Percentiles rank a stretch among this genome's conserved stretches.
Evolutionary conservation across 2,113 vertebrate species (phyloP).

Genomic region (Bujurquina vittata): DNA sequence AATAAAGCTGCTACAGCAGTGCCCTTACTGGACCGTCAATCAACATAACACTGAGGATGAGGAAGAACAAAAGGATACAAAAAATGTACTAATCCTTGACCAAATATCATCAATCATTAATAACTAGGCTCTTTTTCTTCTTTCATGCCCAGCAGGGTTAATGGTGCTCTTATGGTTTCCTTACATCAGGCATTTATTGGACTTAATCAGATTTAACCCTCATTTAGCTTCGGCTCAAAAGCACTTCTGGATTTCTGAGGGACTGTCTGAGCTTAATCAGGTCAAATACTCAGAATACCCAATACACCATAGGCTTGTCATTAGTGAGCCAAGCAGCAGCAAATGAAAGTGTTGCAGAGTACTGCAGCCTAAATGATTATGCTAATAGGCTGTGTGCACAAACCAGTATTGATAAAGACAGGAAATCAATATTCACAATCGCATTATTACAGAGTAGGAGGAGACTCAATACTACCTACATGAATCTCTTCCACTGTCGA

Average conservation of each 20-base stretch:
- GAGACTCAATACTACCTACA: neutral
- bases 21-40: neutral
- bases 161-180: neutral
- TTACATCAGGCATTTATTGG: neutral
- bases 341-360: conserved; percentile 2
- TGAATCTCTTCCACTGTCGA: neutral
- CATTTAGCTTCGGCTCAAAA: conserved; percentile 7
- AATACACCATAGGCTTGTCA: conserved; percentile 1
- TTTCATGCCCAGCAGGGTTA: neutral
- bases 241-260: neutral
- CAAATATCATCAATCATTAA: neutral
- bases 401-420: conserved; percentile 20
- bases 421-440: conserved; percentile 52
- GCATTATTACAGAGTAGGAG: neutral
- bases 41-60: neutral
- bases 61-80: neutral
- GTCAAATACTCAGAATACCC: conserved; percentile 53
- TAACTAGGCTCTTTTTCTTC: neutral
- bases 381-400: neutral
- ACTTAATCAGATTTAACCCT: conserved; percentile 5
- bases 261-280: conserved; percentile 38
- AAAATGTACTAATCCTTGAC: neutral
- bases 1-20: conserved; percentile 5
- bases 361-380: conserved; percentile 10
- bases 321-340: conserved; percentile 11